A percentile compares a stretch with the other conserved stretches of the same genome.
Conservation (phyloP, 2,113 vertebrate genomes). For the Cinclus cinclus region DNA sequence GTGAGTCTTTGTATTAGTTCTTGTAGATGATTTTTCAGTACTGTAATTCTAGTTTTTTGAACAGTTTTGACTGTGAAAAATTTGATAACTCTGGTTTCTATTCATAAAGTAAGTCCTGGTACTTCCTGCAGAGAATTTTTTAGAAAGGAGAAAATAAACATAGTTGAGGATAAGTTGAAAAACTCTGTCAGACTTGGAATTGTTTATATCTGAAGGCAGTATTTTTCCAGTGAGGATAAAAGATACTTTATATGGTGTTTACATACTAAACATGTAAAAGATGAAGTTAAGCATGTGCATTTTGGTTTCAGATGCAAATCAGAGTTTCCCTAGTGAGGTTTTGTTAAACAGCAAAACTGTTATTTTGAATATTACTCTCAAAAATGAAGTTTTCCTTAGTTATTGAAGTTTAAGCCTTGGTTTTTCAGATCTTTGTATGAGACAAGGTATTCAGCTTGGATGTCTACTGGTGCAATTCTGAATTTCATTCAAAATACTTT, state of each 20-base stretch:
- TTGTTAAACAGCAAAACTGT: neutral
- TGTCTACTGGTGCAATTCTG: neutral
- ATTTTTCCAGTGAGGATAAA: neutral
- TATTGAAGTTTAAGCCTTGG: neutral
- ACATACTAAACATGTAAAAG: neutral
- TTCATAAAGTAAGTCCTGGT: neutral
- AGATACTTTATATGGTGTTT: neutral
- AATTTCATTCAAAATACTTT: neutral
- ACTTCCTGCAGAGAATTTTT: neutral
- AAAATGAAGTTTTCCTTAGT: neutral
- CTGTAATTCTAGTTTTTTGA: neutral
- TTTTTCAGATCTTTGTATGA: neutral
- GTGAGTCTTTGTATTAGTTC: neutral
- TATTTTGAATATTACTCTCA: neutral
- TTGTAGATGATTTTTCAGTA: neutral
- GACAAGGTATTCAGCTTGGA: neutral
- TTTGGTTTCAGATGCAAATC: neutral
- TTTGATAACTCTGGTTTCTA: neutral
- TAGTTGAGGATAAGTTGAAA: neutral
- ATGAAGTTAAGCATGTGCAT: neutral
- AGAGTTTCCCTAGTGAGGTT: neutral
- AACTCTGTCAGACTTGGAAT: neutral
- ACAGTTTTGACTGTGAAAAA: neutral
- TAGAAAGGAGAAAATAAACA: neutral
- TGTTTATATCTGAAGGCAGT: neutral